phyloP scores from a whole-genome alignment of 1,140 invertebrate genomes.

The Pemphigus obesinymphae region DNA sequence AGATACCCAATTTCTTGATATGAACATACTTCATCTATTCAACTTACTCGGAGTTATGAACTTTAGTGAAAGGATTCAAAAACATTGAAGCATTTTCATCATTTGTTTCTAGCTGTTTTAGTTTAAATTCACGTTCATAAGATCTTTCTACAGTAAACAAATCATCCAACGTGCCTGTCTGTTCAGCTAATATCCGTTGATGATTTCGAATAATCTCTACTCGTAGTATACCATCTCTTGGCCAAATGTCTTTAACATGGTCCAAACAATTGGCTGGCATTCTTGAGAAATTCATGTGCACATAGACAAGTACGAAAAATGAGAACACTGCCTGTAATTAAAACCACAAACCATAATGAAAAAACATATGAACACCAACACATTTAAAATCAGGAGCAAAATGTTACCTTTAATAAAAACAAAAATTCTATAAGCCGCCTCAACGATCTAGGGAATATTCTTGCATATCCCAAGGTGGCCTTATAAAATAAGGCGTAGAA shows the following conservation, averaged over 20 bases:
- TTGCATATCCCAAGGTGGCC: conserved; percentile 81
- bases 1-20: neutral
- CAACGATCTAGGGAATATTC: conserved; percentile 78
- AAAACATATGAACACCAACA: neutral
- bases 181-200: neutral
- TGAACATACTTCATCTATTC: neutral
- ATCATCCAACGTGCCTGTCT: conserved; percentile 54
- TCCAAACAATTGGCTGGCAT: conserved; percentile 90
- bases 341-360: neutral
- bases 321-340: conserved; percentile 71
- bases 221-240: conserved; percentile 84
- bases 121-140: conserved; percentile 70
- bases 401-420: conserved; percentile 73
- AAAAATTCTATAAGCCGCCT: conserved; percentile 86
- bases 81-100: conserved; percentile 31
- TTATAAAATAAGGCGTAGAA: conserved; percentile 94
- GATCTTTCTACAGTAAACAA: conserved; percentile 75
- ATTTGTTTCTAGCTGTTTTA: conserved; percentile 23
- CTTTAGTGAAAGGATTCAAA: neutral
- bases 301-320: conserved; percentile 88
- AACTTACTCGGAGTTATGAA: conserved; percentile 26
- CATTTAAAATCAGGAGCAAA: neutral
- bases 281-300: conserved; percentile 89
- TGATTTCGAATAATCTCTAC: conserved; percentile 84
- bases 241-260: conserved; percentile 85